Evolutionary conservation across 2,113 vertebrate species (phyloP).

Genomic region (Hylia prasina): DNA sequence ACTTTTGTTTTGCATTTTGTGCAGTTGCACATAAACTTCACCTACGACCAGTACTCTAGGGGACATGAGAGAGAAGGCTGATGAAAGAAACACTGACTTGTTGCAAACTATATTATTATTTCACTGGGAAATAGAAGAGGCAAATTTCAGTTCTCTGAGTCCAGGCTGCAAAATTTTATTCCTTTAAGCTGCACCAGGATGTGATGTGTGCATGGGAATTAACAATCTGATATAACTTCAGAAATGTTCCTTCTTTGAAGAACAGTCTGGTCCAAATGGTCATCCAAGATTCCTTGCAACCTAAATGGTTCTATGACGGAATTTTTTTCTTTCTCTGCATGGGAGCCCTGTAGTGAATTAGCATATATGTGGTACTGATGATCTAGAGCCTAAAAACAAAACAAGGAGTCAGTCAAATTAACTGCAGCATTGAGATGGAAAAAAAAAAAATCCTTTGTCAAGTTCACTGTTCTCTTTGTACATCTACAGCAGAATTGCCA

Average conservation of each 20-base stretch:
- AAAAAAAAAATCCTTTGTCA: neutral
- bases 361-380: neutral
- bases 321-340: neutral
- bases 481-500: neutral
- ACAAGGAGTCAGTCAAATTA: neutral
- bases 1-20: neutral
- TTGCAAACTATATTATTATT: neutral
- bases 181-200: neutral
- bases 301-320: neutral
- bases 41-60: neutral
- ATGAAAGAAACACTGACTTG: neutral
- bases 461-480: neutral
- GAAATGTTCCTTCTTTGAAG: neutral
- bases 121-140: neutral
- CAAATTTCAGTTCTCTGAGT: neutral
- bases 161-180: neutral
- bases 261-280: neutral
- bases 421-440: neutral
- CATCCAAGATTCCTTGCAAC: neutral
- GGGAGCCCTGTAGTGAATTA: neutral
- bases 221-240: neutral
- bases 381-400: neutral
- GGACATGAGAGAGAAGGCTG: neutral
- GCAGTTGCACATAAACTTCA: neutral
- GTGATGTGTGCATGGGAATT: neutral